A percentile compares a stretch with the other conserved stretches of the same genome.
Evolutionary conservation across 1,140 invertebrate genomes (phyloP).

Genomic region (Cryptotermes secundus): DNA sequence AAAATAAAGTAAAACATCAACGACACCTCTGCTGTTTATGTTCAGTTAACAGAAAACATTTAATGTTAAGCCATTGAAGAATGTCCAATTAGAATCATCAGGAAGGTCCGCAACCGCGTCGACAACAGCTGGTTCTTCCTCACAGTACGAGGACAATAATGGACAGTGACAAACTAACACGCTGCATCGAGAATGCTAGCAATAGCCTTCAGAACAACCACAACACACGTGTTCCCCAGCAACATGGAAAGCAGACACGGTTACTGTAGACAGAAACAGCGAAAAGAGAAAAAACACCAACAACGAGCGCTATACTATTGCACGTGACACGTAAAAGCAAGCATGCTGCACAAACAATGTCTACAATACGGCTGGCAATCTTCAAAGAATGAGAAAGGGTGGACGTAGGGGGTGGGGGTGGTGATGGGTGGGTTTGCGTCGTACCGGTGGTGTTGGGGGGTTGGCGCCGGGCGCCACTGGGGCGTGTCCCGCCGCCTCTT

Average conservation of each 20-base stretch:
- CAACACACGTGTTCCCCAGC: neutral
- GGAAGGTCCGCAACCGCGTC: too few relatives aligned
- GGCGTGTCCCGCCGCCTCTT: neutral
- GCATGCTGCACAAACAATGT: neutral
- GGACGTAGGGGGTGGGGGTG: neutral
- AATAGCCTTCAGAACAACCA: neutral
- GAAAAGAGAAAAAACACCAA: neutral
- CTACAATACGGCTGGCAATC: neutral
- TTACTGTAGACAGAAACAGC: neutral
- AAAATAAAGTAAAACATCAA: too few relatives aligned
- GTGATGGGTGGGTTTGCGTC: neutral
- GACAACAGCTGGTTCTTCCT: too few relatives aligned
- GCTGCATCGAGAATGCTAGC: too few relatives aligned
- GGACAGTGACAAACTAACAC: too few relatives aligned
- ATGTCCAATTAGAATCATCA: too few relatives aligned
- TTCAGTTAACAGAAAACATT: too few relatives aligned
- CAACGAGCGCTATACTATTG: neutral
- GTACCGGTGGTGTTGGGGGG: conserved; percentile 19
- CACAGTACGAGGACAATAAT: too few relatives aligned
- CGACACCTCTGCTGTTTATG: too few relatives aligned
- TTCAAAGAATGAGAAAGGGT: too few relatives aligned
- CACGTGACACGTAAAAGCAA: neutral
- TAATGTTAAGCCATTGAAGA: too few relatives aligned
- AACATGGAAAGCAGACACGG: neutral
- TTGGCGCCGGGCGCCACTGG: neutral